Evolutionary conservation across 1,140 invertebrate genomes (phyloP), one percentile per base, ranked within the genome.

Genomic region (Diabrotica undecimpunctata): DNA sequence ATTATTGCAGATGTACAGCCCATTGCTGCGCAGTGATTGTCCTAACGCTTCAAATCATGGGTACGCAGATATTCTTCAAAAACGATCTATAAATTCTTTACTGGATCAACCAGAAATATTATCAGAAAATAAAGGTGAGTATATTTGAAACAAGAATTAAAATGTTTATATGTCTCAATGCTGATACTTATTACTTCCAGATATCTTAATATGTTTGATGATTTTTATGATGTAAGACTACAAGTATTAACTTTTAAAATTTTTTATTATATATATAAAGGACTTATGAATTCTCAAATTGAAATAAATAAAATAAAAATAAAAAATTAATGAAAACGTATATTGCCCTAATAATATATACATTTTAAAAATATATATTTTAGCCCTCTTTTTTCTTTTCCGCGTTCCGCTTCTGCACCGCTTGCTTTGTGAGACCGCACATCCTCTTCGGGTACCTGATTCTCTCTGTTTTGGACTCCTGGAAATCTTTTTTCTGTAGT

Each of bases 71-170:
- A 78, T 83, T 54, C 68, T 83, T 50, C 81, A 83, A 52, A 76
- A 77, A 61, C 80, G 82, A 72, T 81, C 82, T 64, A 83, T 83
- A 63, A 83, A 82, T 74, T 81, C 81, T 9, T 73, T 82, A 53
- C 66, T 82, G 64, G 79, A 80, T 38, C 76, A 81, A 56, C 75
- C 67, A 25, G 70, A 72, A 53, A 64, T 73, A 54, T 61, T 73
- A 12, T 60, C 68, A 46, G 41, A 59, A 25, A 8, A 10, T 13
- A 57, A 36, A 37, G 62, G 62, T 64, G n/a, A 64, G 62, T 64
- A 39, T 55, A 4, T 58, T 8, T 10, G 10, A 54, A 54, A 54
- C 12, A 51, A 11, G 1, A 51, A 11, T 51, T 10, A 12, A 51
- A 10, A 10, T 51, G 46, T 2, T 12, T 12, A 50, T n/a, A 8